These are phyloP conservation scores for Prolemur simus DNA, from an alignment of 2,113 vertebrate genomes.

Conservation along the genomic window DNA sequence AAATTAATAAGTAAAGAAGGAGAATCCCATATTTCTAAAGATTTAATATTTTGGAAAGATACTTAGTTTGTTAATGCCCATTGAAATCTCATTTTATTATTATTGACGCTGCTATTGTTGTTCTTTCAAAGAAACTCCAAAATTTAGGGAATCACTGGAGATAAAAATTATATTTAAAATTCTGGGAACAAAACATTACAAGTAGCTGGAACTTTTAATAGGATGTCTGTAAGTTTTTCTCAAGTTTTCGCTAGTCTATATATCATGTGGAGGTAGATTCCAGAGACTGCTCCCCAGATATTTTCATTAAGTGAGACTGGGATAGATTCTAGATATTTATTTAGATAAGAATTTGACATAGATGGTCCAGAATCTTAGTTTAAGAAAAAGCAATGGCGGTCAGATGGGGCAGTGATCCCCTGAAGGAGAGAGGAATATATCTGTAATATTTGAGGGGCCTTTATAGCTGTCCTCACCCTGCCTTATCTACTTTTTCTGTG, in stretches of 20 bases:
- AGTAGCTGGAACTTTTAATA: not conserved
- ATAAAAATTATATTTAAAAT: not conserved
- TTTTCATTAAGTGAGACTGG: not conserved
- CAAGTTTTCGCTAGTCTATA: not conserved
- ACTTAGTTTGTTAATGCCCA: not conserved
- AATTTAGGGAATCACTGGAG: not conserved
- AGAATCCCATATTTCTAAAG: not conserved
- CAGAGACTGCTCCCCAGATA: not conserved
- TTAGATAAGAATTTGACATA: not conserved
- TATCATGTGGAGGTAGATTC: not conserved
- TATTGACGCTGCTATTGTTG: not conserved
- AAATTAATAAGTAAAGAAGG: not conserved
- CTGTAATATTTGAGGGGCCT: not conserved
- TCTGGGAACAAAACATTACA: not conserved
- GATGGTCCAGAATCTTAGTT: not conserved
- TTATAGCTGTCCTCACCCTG: not conserved
- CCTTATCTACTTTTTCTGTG: not conserved
- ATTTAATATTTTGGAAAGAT: not conserved
- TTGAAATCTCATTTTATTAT: not conserved
- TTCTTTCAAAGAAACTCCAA: not conserved
- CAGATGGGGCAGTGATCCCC: not conserved
- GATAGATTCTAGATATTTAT: not conserved
- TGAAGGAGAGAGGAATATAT: not conserved
- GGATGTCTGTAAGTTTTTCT: not conserved
- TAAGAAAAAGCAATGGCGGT: not conserved